These are phyloP conservation scores for Venusia cambrica DNA, from an alignment of 2,888 invertebrate species.

Conservation along the genomic window DNA sequence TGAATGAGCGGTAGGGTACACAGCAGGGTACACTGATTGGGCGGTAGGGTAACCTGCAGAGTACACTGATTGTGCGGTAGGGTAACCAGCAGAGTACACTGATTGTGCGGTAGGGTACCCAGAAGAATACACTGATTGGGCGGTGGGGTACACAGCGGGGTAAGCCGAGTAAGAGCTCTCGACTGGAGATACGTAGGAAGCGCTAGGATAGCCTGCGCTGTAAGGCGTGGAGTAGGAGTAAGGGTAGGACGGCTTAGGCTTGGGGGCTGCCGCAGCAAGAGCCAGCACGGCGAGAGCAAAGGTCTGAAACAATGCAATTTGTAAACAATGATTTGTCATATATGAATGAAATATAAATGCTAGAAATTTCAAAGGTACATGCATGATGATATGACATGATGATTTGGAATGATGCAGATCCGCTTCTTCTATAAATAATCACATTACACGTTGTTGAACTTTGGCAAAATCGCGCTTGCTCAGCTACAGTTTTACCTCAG, in stretches of 20 bases:
- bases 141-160: slow-evolving; percentile 3
- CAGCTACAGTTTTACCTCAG: no score
- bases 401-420: no score
- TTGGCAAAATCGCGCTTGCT: no score
- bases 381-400: no score
- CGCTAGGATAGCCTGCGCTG: slow-evolving; percentile 5
- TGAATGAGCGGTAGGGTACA: slow-evolving; percentile 5
- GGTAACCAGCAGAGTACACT: slow-evolving; percentile 1
- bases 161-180: slow-evolving; percentile 13
- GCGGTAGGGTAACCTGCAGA: no score
- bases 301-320: slow-evolving; percentile 36
- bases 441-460: no score
- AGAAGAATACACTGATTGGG: slow-evolving; percentile 4
- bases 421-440: no score
- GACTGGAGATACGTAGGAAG: slow-evolving; percentile 7
- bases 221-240: slow-evolving; percentile 3
- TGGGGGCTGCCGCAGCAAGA: slow-evolving; percentile 43
- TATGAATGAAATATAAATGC: no score
- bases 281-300: slow-evolving; percentile 45
- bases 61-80: background rate
- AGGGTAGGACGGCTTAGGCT: slow-evolving; percentile 36
- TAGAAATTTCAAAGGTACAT: no score
- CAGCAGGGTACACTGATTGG: slow-evolving; percentile 4
- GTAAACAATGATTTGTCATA: no score
- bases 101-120: slow-evolving; percentile 6